Evolutionary conservation across 2,797 vertebrate genomes (phyloP).

Genomic region (Otus scops): DNA sequence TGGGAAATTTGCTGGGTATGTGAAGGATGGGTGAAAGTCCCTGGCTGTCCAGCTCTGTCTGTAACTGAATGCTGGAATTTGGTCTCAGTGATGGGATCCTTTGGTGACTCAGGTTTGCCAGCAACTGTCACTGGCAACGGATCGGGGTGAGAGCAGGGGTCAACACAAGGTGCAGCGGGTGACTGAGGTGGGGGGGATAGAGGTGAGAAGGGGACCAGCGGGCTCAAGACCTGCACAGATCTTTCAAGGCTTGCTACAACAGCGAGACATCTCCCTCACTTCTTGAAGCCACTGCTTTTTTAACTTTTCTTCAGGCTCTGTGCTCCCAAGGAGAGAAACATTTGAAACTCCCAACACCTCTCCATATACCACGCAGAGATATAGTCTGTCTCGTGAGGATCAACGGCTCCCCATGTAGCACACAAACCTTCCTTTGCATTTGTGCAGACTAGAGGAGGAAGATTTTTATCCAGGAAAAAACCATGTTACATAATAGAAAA

Average conservation of each 20-base stretch:
- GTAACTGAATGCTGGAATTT: neutral
- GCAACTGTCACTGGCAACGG: neutral
- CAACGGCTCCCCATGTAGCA: neutral
- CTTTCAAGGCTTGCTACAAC: neutral
- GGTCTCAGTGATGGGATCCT: accelerated
- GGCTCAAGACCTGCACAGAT: accelerated
- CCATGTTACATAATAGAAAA: neutral
- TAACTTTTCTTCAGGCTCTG: neutral
- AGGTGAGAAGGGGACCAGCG: accelerated
- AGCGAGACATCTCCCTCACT: neutral
- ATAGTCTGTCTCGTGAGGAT: neutral
- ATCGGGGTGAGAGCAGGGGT: neutral
- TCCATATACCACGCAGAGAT: accelerated
- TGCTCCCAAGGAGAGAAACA: accelerated
- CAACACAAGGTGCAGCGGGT: accelerated
- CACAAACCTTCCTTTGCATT: neutral
- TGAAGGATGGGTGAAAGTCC: neutral
- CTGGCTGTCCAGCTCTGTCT: accelerated
- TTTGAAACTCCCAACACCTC: neutral
- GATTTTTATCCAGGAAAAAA: neutral
- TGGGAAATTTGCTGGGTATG: neutral
- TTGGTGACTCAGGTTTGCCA: neutral
- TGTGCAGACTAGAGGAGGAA: neutral
- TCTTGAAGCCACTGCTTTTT: neutral
- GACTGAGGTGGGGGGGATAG: neutral